A percentile compares a stretch with the other conserved stretches of the same genome.
These are phyloP conservation scores for Drosophila navojoa DNA, from an alignment of 1,140 invertebrate genomes.

Conservation along the genomic window DNA sequence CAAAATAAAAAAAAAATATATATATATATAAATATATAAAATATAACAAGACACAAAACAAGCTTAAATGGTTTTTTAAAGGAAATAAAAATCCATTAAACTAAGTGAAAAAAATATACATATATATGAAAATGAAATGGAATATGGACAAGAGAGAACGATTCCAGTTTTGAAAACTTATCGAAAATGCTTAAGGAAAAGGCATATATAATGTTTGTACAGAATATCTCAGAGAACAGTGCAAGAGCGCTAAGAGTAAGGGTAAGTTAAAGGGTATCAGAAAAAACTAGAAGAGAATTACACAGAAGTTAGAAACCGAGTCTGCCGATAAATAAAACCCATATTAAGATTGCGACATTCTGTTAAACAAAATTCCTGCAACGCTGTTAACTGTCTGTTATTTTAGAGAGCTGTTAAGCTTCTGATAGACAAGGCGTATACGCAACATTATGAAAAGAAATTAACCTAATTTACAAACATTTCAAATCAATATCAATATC, in stretches of 20 bases:
- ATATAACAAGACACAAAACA: slow-evolving; percentile 38
- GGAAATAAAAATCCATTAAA: slow-evolving; percentile 27
- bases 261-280: slow-evolving; percentile 18
- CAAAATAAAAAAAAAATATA: slow-evolving; percentile 44
- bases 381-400: neutral
- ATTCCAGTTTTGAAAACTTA: neutral
- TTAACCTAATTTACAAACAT: neutral
- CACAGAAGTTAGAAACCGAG: too few relatives aligned
- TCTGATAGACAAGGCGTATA: neutral
- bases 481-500: too few relatives aligned
- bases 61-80: slow-evolving; percentile 37
- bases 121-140: slow-evolving; percentile 28
- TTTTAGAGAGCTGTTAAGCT: neutral
- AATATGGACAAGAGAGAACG: neutral
- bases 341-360: too few relatives aligned
- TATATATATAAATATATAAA: too few relatives aligned
- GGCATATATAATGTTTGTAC: slow-evolving; percentile 17
- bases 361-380: neutral
- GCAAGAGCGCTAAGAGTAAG: neutral
- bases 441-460: neutral
- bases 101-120: slow-evolving; percentile 30
- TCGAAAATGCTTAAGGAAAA: neutral
- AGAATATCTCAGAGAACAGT: slow-evolving; percentile 3
- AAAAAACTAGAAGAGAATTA: neutral
- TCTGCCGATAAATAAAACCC: too few relatives aligned